Conservation (phyloP, 1,140 invertebrate species). For the Anagrus nilaparvatae region DNA sequence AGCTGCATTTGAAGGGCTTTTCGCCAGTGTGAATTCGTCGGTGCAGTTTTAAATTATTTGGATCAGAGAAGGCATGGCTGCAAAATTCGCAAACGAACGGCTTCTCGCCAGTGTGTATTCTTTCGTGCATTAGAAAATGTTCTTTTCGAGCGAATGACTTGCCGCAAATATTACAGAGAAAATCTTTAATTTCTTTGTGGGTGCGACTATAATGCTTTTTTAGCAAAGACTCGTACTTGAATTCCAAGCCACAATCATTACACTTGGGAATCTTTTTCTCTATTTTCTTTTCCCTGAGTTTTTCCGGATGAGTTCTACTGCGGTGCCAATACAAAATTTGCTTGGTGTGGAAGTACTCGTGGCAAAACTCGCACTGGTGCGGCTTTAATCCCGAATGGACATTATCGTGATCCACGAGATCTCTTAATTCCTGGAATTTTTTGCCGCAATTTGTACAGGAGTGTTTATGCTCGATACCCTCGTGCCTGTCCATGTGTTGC, state of each 20-base stretch:
- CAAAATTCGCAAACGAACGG: constrained; percentile 46
- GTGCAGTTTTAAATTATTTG: constrained; percentile 33
- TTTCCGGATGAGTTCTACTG: too few relatives aligned
- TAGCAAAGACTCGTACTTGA: constrained; percentile 41
- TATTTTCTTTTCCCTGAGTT: too few relatives aligned
- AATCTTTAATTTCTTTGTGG: too few relatives aligned
- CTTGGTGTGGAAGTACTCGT: constrained; percentile 58
- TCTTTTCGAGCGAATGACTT: too few relatives aligned
- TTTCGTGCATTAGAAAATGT: too few relatives aligned
- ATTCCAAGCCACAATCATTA: constrained; percentile 49
- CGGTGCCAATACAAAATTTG: too few relatives aligned
- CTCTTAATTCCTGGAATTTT: too few relatives aligned
- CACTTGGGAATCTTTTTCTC: constrained; percentile 56
- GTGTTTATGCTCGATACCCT: too few relatives aligned
- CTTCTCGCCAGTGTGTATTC: constrained; percentile 43
- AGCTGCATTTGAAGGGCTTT: too few relatives aligned
- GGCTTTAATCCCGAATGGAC: constrained; percentile 48
- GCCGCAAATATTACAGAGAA: too few relatives aligned
- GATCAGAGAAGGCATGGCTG: constrained; percentile 44
- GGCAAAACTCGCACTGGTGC: constrained; percentile 49
- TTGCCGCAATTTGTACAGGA: too few relatives aligned
- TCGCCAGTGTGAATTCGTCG: constrained; percentile 28
- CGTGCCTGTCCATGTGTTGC: too few relatives aligned
- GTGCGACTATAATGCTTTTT: constrained; percentile 40
- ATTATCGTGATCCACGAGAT: constrained; percentile 52